phyloP scores from a whole-genome alignment of 2,797 vertebrate genomes.

The Schizothorax lantsangensis region DNA sequence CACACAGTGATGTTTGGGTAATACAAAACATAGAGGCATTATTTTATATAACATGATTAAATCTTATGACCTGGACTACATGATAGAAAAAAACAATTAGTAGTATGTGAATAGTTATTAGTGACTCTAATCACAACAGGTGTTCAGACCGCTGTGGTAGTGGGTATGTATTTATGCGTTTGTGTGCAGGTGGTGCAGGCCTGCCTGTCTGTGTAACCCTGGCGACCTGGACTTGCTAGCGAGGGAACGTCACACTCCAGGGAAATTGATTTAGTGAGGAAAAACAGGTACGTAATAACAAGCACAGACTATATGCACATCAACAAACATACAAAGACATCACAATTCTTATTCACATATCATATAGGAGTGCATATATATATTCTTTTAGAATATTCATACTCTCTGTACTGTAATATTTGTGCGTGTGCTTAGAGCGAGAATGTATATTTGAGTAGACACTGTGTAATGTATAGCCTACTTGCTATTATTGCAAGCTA shows the following conservation, averaged over 20 bases:
- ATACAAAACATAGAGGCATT: not conserved
- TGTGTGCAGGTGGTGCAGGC: constrained; percentile 13
- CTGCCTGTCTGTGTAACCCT: constrained; percentile 2
- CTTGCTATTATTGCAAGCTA: not conserved
- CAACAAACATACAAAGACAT: constrained; percentile 21
- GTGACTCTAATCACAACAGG: constrained; percentile 10
- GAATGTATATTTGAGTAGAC: constrained; percentile 10
- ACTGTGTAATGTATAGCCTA: not conserved
- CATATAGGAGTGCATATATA: not conserved
- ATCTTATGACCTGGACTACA: not conserved
- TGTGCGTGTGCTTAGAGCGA: not conserved
- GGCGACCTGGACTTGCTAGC: constrained; percentile 16
- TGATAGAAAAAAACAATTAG: not conserved
- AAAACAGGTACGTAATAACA: constrained; percentile 26
- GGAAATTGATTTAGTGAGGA: constrained; percentile 21
- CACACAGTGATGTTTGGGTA: not conserved
- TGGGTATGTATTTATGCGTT: constrained; percentile 2
- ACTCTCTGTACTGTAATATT: not conserved
- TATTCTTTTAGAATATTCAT: not conserved
- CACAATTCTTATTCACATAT: not conserved
- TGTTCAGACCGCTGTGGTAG: not conserved
- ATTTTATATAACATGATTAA: not conserved
- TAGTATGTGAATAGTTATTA: not conserved
- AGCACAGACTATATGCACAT: constrained; percentile 1
- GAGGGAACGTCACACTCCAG: constrained; percentile 20